phyloP scores from a whole-genome alignment of 2,797 vertebrate species.

The Eupleurogrammus muticus region DNA sequence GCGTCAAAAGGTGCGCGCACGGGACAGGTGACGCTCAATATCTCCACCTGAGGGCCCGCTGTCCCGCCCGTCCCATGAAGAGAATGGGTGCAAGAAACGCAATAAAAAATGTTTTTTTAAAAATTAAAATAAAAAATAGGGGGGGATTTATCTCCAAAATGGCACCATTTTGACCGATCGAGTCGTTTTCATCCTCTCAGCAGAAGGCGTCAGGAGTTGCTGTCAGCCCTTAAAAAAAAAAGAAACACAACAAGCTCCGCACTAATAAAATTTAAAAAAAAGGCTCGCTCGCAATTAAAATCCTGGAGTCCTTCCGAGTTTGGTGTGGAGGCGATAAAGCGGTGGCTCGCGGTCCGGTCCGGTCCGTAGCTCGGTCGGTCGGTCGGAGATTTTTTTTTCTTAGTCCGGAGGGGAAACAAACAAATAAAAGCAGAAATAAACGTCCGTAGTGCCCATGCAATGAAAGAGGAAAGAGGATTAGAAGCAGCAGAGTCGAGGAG shows the following conservation, averaged over 20 bases:
- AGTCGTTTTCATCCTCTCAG: conserved; percentile 60
- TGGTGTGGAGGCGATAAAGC: neutral
- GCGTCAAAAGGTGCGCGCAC: conserved; percentile 52
- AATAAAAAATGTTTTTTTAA: neutral
- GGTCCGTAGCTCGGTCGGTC: neutral
- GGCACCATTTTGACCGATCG: conserved; percentile 53
- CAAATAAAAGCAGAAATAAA: conserved; percentile 48
- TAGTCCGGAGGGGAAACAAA: neutral
- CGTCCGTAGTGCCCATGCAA: conserved; percentile 65
- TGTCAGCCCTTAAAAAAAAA: conserved; percentile 26
- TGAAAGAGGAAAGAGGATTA: conserved; percentile 50
- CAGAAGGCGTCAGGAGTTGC: conserved; percentile 49
- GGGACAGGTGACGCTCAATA: conserved; percentile 52
- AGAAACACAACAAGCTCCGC: conserved; percentile 27
- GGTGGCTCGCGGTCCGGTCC: conserved; percentile 5
- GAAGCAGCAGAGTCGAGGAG: conserved; percentile 25
- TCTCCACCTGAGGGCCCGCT: conserved; percentile 49
- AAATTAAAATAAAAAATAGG: neutral
- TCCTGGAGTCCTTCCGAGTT: conserved; percentile 18
- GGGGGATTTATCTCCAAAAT: conserved; percentile 64
- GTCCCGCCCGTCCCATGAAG: conserved; percentile 54
- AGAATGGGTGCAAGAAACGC: neutral
- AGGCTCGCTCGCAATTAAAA: neutral
- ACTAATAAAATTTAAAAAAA: neutral
- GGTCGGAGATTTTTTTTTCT: neutral